Percentiles rank a stretch among this genome's conserved stretches.
Evolutionary conservation across 2,888 invertebrate species (phyloP).

Genomic region (Morpho achilles): DNA sequence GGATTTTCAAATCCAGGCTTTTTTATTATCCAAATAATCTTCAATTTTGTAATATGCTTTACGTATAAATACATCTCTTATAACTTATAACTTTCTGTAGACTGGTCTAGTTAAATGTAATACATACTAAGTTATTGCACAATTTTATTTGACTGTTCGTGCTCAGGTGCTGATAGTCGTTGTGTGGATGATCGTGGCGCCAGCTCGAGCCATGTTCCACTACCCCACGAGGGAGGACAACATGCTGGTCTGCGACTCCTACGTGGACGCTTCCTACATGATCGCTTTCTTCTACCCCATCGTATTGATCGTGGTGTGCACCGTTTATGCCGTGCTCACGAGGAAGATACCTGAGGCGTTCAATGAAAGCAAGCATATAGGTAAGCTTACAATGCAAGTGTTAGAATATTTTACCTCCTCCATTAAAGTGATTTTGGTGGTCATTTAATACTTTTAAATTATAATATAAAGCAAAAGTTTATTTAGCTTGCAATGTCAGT

Average conservation of each 20-base stretch:
- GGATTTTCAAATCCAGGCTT: too few relatives aligned
- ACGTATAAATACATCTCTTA: too few relatives aligned
- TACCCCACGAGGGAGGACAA: constrained; percentile 96
- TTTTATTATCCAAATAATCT: too few relatives aligned
- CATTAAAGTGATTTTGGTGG: too few relatives aligned
- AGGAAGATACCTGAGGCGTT: constrained; percentile 99
- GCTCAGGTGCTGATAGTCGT: constrained; percentile 89
- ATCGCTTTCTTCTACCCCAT: constrained; percentile 97
- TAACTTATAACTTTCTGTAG: too few relatives aligned
- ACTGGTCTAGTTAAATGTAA: too few relatives aligned
- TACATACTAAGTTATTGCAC: too few relatives aligned
- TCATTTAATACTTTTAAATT: too few relatives aligned
- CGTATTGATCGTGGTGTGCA: constrained; percentile 93
- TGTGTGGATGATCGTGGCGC: constrained; percentile 95
- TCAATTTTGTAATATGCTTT: too few relatives aligned
- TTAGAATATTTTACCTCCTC: too few relatives aligned
- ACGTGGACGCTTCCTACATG: constrained; percentile 95
- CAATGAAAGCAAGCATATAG: constrained; percentile 98
- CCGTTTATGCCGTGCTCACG: constrained; percentile 96
- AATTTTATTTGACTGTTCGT: not conserved
- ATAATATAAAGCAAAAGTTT: too few relatives aligned
- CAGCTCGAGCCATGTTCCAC: constrained; percentile 93
- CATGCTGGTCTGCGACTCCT: constrained; percentile 94
- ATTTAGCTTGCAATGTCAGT: too few relatives aligned
- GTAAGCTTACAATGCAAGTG: constrained; percentile 65